phyloP scores from a whole-genome alignment of 2,797 vertebrate genomes.

The Semaprochilodus insignis region DNA sequence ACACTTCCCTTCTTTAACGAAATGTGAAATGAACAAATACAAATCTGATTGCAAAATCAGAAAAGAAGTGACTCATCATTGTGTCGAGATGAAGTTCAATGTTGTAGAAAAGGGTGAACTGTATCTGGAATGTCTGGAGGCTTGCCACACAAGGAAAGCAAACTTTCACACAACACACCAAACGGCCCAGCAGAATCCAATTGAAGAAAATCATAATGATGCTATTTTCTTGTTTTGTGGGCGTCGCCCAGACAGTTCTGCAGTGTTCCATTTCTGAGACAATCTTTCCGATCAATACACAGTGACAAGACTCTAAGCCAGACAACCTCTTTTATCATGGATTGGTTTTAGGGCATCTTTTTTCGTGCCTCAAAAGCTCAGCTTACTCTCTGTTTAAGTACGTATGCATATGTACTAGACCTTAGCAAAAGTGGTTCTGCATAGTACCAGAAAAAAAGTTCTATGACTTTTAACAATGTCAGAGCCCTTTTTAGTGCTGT shows the following conservation, averaged over 20 bases:
- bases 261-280: conserved; percentile 56
- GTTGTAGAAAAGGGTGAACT: not conserved
- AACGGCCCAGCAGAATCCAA: not conserved
- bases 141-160: not conserved
- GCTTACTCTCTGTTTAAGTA: not conserved
- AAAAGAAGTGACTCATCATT: not conserved
- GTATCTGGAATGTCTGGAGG: not conserved
- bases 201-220: conserved; percentile 12
- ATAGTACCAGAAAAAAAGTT: not conserved
- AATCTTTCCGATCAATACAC: conserved; percentile 45
- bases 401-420: not conserved
- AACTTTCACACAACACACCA: not conserved
- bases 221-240: conserved; percentile 21
- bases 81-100: not conserved
- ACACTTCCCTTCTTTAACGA: not conserved
- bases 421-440: not conserved
- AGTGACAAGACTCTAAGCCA: conserved; percentile 19
- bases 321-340: conserved; percentile 2
- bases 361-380: conserved; percentile 5
- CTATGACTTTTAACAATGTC: not conserved
- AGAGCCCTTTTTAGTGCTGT: no score
- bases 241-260: conserved; percentile 11
- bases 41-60: not conserved
- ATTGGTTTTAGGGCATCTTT: conserved; percentile 4
- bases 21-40: not conserved